These are phyloP conservation scores for Phoxinus dragarum DNA, from an alignment of 2,797 vertebrate genomes.

Conservation along the genomic window DNA sequence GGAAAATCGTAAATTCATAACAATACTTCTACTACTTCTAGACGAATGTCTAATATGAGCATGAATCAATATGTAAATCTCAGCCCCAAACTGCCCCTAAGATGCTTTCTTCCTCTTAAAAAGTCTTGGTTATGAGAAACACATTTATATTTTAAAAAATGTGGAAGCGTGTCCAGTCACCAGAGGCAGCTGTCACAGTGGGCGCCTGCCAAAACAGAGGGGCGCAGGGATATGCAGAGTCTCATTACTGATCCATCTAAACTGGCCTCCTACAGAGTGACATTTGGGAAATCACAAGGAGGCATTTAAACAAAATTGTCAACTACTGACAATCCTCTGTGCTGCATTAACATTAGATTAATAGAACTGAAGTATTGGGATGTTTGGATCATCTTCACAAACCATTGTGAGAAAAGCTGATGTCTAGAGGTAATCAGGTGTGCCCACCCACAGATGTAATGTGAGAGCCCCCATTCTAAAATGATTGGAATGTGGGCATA, in stretches of 20 bases:
- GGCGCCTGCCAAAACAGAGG: constrained; percentile 18
- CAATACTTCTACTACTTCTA: background rate
- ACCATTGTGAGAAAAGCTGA: background rate
- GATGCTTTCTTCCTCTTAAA: constrained; percentile 1
- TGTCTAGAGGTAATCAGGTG: too few relatives aligned
- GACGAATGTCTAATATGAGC: background rate
- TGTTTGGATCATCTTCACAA: background rate
- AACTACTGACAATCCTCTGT: constrained; percentile 30
- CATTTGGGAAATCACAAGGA: constrained; percentile 50
- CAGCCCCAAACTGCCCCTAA: background rate
- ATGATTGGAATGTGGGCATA: constrained; percentile 27
- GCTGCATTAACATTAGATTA: constrained; percentile 42
- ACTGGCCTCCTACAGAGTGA: constrained; percentile 31
- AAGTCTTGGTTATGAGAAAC: constrained; percentile 5
- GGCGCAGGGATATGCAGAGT: constrained; percentile 13
- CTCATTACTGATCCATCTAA: constrained; percentile 53
- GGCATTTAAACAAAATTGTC: constrained; percentile 21
- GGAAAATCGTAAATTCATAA: background rate
- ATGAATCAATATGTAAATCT: background rate
- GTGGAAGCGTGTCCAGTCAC: constrained; percentile 12
- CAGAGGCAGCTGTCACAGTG: constrained; percentile 19
- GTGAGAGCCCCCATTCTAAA: constrained; percentile 35
- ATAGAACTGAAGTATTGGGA: background rate
- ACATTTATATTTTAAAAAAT: background rate
- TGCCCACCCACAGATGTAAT: constrained; percentile 29